Evolutionary conservation across 2,797 vertebrate species (phyloP).

Genomic region (Thalassophryne amazonica): DNA sequence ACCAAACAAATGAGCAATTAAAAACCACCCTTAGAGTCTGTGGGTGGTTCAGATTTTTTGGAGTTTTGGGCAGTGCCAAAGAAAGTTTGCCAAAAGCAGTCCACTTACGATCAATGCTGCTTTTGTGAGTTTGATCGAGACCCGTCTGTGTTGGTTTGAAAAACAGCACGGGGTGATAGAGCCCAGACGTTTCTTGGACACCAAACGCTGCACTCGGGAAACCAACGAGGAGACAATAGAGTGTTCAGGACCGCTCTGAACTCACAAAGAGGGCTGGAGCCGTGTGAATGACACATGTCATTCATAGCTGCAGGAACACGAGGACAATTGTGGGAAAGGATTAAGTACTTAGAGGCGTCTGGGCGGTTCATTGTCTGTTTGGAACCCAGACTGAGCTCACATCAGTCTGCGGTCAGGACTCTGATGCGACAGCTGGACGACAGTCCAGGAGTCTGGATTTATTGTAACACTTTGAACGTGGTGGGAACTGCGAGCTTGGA

Average conservation of each 20-base stretch:
- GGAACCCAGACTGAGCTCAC: slow-evolving; percentile 42
- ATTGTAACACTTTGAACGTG: slow-evolving; percentile 26
- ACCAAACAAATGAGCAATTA: too few species aligned
- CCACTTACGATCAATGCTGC: slow-evolving; percentile 27
- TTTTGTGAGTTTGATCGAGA: slow-evolving; percentile 37
- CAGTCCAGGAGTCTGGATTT: slow-evolving; percentile 24
- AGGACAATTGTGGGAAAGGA: slow-evolving; percentile 40
- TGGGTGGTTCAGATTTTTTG: slow-evolving; percentile 34
- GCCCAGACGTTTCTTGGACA: slow-evolving; percentile 29
- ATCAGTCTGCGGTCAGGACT: slow-evolving; percentile 34
- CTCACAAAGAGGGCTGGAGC: slow-evolving; percentile 8
- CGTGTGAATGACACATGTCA: slow-evolving; percentile 12
- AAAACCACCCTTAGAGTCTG: too few species aligned
- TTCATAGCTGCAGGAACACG: slow-evolving; percentile 13
- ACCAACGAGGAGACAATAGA: slow-evolving; percentile 11
- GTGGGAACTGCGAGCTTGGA: slow-evolving; percentile 5
- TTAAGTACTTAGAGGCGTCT: slow-evolving; percentile 33
- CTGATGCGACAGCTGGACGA: slow-evolving; percentile 24
- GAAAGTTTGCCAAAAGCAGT: slow-evolving; percentile 25
- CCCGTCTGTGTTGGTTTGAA: slow-evolving; percentile 6
- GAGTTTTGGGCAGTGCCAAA: slow-evolving; percentile 20
- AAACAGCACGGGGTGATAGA: slow-evolving; percentile 18
- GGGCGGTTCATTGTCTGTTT: slow-evolving; percentile 23
- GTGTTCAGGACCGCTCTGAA: not conserved
- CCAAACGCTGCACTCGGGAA: slow-evolving; percentile 30